phyloP scores from a whole-genome alignment of 2,113 vertebrate species.

The Upupa epops region DNA sequence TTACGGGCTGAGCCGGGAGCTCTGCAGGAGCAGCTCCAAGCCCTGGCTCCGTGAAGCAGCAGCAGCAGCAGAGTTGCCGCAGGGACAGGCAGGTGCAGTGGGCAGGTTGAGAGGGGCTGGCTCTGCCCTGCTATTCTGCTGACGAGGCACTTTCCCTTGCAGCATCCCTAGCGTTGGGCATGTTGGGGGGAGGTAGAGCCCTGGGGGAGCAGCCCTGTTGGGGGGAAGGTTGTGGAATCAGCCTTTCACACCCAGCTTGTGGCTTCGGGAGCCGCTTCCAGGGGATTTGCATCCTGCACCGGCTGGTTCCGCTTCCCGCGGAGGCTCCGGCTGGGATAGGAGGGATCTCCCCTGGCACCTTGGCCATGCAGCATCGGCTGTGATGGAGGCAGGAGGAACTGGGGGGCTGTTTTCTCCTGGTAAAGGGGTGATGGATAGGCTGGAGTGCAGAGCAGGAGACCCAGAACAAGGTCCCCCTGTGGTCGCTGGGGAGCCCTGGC shows the following conservation, averaged over 20 bases:
- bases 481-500: neutral
- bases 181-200: neutral
- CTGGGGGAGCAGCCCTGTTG: neutral
- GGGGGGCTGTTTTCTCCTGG: neutral
- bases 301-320: neutral
- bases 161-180: neutral
- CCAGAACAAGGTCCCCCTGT: constrained; percentile 58
- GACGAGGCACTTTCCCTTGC: neutral
- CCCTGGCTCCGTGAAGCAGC: fast-evolving
- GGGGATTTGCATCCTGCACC: constrained; percentile 18
- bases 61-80: neutral
- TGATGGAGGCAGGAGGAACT: neutral
- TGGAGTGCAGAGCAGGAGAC: constrained; percentile 43
- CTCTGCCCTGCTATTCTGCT: neutral
- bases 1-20: neutral
- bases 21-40: fast-evolving
- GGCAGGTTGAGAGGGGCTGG: neutral
- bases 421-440: constrained; percentile 49
- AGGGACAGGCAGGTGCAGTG: neutral
- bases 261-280: neutral
- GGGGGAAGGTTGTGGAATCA: neutral
- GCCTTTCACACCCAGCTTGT: neutral
- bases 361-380: neutral
- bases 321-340: neutral
- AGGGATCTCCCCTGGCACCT: neutral